A percentile compares a stretch with the other conserved stretches of the same genome.
Conservation (phyloP, 2,888 invertebrate species). For the Platycheirus albimanus region DNA sequence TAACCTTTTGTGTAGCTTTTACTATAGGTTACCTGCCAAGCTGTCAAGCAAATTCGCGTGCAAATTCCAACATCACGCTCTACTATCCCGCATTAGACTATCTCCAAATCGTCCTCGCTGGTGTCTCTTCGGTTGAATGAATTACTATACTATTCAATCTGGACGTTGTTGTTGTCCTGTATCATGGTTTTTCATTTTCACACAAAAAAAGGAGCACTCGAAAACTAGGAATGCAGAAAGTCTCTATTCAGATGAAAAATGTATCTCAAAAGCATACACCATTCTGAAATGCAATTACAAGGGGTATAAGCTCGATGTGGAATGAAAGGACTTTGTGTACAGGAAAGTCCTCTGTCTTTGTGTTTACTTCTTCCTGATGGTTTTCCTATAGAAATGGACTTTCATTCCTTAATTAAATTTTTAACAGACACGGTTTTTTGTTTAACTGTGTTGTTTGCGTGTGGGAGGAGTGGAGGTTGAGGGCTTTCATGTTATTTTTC, state of each 20-base stretch:
- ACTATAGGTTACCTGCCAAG: background rate
- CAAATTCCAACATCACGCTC: slow-evolving; percentile 47
- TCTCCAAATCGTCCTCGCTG: background rate
- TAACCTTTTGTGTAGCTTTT: slow-evolving; percentile 16
- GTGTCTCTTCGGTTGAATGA: slow-evolving; percentile 22
- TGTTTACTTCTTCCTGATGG: slow-evolving; percentile 39
- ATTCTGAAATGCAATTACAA: slow-evolving; percentile 63
- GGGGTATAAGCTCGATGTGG: slow-evolving; percentile 37
- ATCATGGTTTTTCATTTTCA: slow-evolving; percentile 21
- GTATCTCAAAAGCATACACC: slow-evolving; percentile 40
- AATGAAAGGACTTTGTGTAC: slow-evolving; percentile 17
- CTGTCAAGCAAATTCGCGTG: slow-evolving; percentile 30
- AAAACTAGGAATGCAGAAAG: slow-evolving; percentile 35
- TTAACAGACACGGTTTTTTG: slow-evolving; percentile 39
- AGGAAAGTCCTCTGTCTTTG: slow-evolving; percentile 26
- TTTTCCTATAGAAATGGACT: slow-evolving; percentile 42
- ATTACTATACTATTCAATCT: slow-evolving; percentile 65
- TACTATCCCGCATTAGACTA: slow-evolving; percentile 34
- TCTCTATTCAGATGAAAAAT: slow-evolving; percentile 66
- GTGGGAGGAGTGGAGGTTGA: background rate
- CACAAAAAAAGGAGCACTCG: slow-evolving; percentile 12
- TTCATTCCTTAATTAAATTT: slow-evolving; percentile 69
- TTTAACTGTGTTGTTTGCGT: background rate
- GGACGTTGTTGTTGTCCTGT: slow-evolving; percentile 13
- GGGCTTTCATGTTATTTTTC: slow-evolving; percentile 30